Conservation (phyloP, 35 echinoderm and acorn worm species). For the Heliocidaris erythrogramma region DNA sequence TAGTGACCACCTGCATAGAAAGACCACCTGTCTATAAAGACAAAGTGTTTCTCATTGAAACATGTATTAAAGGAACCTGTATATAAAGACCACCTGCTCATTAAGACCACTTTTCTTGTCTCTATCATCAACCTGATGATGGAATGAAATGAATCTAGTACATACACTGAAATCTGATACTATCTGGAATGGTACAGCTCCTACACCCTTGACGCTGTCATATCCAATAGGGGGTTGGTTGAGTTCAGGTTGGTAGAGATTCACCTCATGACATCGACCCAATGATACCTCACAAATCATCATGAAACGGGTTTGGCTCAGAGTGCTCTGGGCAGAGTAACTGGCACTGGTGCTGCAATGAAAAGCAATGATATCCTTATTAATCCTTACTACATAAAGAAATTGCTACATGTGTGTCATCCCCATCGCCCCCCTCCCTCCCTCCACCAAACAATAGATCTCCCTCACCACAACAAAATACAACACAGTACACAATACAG, state of each 20-base stretch:
- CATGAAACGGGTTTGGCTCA: constrained; percentile 58
- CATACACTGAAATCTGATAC: constrained; percentile 23
- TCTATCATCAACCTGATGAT: neutral
- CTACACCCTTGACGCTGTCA: constrained; percentile 63
- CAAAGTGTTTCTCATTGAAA: too few species aligned
- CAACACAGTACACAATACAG: too few species aligned
- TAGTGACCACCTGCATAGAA: too few species aligned
- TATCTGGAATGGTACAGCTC: neutral
- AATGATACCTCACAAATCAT: constrained; percentile 67
- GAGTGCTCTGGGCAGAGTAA: constrained; percentile 42
- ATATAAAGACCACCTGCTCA: too few species aligned
- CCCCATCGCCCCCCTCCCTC: too few species aligned
- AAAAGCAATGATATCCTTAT: neutral
- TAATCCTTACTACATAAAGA: too few species aligned
- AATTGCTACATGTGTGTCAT: too few species aligned
- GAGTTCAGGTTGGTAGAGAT: constrained; percentile 50
- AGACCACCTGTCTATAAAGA: too few species aligned
- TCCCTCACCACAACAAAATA: too few species aligned
- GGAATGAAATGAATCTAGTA: neutral
- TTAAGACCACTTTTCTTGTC: too few species aligned
- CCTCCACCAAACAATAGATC: too few species aligned
- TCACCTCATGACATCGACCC: constrained; percentile 55
- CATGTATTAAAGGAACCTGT: too few species aligned
- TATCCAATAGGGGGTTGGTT: constrained; percentile 60
- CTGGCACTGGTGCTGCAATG: constrained; percentile 81